Base-by-base conservation (phyloP, 2,888 invertebrate species). In the Thecocarcelia acutangulata region DNA sequence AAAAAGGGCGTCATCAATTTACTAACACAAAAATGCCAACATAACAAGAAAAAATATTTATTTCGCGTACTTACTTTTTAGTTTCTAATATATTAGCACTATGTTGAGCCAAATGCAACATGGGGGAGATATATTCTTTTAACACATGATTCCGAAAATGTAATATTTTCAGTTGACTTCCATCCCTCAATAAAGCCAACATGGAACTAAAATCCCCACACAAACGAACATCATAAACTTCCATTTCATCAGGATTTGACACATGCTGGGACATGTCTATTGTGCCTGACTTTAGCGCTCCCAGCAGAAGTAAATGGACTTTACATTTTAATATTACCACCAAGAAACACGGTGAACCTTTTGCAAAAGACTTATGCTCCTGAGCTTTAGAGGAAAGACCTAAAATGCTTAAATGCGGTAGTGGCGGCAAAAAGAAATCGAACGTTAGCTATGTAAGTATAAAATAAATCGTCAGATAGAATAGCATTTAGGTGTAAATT, bases 201-300 rank as follows among this genome's bases (percentile, higher is more conserved):
- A 96, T 92, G 64, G 93, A 91, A 89, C 94, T 93, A 63, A 96
- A 93, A 88, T 95, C 94, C 84, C 94, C 93, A 37, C 94, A 94
- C 75, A 96, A 90, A 76, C 93, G 93, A 11, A 94, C 94, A 86
- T 94, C 93, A 54, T 94, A 88, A 44, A 94, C 91, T 84, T 93
- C 92, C 86, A 94, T 93, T 54, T 92, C 91, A 40, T 93, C 92
- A 63, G 92, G 91, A 85, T 93, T 92, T 84, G 92, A 90, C 1
- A 94, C 91, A 68, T 94, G 90, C 84, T 93, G 91, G 4, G 92
- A 91, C 33, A 94, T 88, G 86, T 93, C 91, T 78, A 97, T 92
- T 9, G 92, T 93, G 4, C 96, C 96, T 88, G 96, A 95, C 24
- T 95, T 94, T 87, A 97, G 95, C 87, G 96, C 94, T 15, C 98